Evolutionary conservation across 1,140 invertebrate genomes (phyloP), one percentile per base, ranked within the genome.

Genomic region (Leucophenga varia): DNA sequence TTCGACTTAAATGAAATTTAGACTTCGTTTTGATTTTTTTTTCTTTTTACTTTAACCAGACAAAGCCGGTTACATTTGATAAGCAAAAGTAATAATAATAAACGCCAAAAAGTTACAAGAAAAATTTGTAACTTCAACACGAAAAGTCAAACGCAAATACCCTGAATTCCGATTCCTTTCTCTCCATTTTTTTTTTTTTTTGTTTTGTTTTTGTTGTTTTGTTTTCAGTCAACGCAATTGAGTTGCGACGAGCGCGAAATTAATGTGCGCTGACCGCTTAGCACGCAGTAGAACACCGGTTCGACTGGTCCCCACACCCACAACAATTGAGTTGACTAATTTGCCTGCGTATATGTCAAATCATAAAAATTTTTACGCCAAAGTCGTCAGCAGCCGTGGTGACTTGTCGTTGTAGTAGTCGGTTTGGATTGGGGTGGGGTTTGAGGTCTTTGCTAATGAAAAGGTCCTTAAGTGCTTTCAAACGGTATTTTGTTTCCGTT

Each of bases 401-500:
- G n/a, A n/a, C n/a, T n/a, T 41, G 52, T 16, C 47, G 9, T 40
- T 44, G 22, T 25, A 5, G 10, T 6, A 25, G 22, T 25, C n/a
- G n/a, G n/a, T n/a, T n/a, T n/a, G n/a, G n/a, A n/a, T n/a, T n/a
- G n/a, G n/a, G n/a, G n/a, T n/a, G n/a, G n/a, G n/a, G n/a, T n/a
- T n/a, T n/a, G n/a, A n/a, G n/a, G n/a, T n/a, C n/a, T 25, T 56
- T 55, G 56, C 63, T 67, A 67, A 67, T 67, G 63, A 67, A 67
- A 67, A 67, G 63, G 63, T 67, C 63, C 63, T 67, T 67, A 67
- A 67, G 63, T 67, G 64, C 63, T 67, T 67, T 67, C 63, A 59
- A 67, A 67, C 63, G 63, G 63, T 67, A 67, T 67, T 67, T 67
- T 67, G 63, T 67, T 67, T 67, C 63, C 63, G 63, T 67, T 67